A percentile compares a stretch with the other conserved stretches of the same genome.
Evolutionary conservation across 2,113 vertebrate species (phyloP).

Genomic region (Spilogale gracilis): DNA sequence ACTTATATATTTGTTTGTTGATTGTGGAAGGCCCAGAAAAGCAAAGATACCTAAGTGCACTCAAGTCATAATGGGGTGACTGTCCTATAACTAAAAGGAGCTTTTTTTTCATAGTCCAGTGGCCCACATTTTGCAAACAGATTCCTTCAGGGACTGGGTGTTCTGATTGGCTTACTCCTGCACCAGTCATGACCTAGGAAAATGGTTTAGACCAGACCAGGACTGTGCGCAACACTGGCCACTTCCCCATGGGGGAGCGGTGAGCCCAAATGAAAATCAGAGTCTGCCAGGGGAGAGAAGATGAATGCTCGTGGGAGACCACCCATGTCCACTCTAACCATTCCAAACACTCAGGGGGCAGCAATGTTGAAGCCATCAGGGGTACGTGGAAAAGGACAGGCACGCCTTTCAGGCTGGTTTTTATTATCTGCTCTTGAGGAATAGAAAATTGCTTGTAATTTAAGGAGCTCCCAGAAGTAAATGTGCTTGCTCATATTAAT

Average conservation of each 20-base stretch:
- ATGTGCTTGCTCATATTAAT: slow-evolving; percentile 22
- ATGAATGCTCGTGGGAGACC: neutral
- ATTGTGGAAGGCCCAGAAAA: neutral
- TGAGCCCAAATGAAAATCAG: neutral
- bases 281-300: neutral
- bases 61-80: neutral
- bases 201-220: neutral
- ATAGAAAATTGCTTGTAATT: neutral
- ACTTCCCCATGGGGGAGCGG: neutral
- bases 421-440: neutral
- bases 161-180: neutral
- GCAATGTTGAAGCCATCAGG: neutral
- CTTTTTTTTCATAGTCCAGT: neutral
- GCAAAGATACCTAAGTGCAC: neutral
- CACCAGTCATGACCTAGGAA: neutral
- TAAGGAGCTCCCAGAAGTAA: neutral
- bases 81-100: neutral
- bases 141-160: neutral
- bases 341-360: neutral
- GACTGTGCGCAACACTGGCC: neutral
- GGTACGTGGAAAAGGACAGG: neutral
- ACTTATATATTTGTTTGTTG: neutral
- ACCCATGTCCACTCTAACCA: neutral
- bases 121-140: neutral
- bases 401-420: neutral